Evolutionary conservation across 2,113 vertebrate species (phyloP).

Genomic region (Otis tarda): DNA sequence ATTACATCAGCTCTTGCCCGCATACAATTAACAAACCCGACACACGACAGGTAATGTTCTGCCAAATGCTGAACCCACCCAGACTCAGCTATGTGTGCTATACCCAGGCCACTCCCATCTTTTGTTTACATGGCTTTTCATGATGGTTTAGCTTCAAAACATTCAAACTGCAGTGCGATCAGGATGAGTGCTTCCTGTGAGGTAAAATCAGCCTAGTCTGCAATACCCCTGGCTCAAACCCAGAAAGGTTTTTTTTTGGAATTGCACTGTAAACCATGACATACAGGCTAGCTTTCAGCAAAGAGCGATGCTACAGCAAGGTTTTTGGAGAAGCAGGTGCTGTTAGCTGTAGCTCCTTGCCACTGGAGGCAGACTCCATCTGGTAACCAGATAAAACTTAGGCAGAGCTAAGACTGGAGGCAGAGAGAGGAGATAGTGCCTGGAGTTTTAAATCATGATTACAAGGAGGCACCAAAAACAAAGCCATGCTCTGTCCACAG

Average conservation of each 20-base stretch:
- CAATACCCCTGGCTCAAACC: background rate
- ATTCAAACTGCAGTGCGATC: fast-evolving
- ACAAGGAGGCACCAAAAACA: background rate
- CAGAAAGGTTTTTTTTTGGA: background rate
- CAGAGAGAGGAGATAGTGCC: background rate
- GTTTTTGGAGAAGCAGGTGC: background rate
- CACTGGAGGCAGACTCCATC: background rate
- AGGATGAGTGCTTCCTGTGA: background rate
- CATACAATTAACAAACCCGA: background rate
- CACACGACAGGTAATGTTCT: background rate
- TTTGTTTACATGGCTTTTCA: background rate
- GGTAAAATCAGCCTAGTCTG: background rate
- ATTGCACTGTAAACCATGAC: fast-evolving
- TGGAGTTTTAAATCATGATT: background rate
- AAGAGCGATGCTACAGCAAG: background rate
- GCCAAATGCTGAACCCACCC: background rate
- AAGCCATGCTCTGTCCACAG: background rate
- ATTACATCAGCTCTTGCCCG: background rate
- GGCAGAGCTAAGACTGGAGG: background rate
- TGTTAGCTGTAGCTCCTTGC: background rate
- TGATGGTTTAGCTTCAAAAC: background rate
- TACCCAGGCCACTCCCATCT: background rate
- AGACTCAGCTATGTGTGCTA: background rate
- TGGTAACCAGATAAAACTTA: background rate
- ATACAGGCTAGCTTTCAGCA: background rate